Evolutionary conservation across 2,113 vertebrate species (phyloP).

Genomic region (Ceyx melanurus): DNA sequence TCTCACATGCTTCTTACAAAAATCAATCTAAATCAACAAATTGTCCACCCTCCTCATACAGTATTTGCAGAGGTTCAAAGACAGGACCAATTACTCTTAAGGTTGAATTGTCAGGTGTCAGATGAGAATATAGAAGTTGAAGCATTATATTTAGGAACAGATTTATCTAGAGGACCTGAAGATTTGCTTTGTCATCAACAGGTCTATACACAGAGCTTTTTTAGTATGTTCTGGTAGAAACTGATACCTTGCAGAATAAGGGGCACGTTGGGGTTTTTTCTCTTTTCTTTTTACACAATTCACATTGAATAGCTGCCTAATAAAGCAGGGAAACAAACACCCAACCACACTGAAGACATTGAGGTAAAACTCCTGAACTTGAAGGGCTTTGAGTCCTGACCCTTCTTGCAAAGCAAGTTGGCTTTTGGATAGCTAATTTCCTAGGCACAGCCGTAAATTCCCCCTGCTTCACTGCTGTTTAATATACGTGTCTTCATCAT

Average conservation of each 20-base stretch:
- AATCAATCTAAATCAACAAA: constrained; percentile 52
- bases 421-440: neutral
- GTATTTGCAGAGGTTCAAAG: constrained; percentile 45
- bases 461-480: neutral
- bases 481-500: neutral
- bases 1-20: constrained; percentile 16
- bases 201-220: neutral
- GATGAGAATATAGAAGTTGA: neutral
- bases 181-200: constrained; percentile 30
- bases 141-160: constrained; percentile 19
- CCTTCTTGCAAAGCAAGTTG: neutral
- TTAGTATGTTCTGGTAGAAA: neutral
- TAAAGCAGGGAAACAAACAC: neutral
- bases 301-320: neutral
- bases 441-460: neutral
- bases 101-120: constrained; percentile 35
- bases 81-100: constrained; percentile 24
- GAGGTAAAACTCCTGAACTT: neutral
- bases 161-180: constrained; percentile 30
- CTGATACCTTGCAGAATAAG: neutral
- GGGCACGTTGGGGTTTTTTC: neutral
- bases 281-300: neutral
- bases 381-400: neutral
- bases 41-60: constrained; percentile 8
- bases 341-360: neutral